Base-by-base conservation (phyloP, 2,113 vertebrate species). In the Lagopus leucura region DNA sequence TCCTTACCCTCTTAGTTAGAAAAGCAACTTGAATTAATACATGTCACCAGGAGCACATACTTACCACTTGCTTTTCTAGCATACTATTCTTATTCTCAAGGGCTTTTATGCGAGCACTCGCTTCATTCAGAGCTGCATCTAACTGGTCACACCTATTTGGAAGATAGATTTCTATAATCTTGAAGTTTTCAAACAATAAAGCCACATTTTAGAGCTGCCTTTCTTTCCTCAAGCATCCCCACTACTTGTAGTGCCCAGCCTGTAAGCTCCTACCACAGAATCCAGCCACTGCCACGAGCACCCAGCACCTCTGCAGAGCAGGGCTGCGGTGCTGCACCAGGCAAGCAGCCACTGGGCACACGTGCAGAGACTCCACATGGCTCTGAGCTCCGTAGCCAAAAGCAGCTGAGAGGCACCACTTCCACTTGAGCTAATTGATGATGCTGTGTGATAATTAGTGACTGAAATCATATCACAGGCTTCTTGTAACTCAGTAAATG, bases 51-150 rank as follows among this genome's bases (percentile, higher is more conserved):
- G 54, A 82, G 38, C 13, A 17, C 11, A 15, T 10, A 94, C 97
- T 96, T 97, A 99, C 99, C 98, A 99, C 97, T 96, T 99, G 98
- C 90, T 97, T 98, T 97, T 99, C 98, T 85, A 99, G 97, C 45
- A 97, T 86, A 63, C 95, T 96, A 93, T 99, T 99, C 89, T 98
- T 98, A 89, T 97, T 98, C 95, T 99, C 99, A 61, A 99, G 98
- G 28, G 98, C 95, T 93, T 98, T 97, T 77, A 99, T 97, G 20
- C 76, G 97, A 83, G 88, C 82, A 36, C 95, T 98, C 54, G 99
- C 98, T 91, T 99, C 98, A 43, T 94, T 98, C 77, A 99, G 94
- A 82, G 98, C 98, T 72, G 95, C 95, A 82, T 99, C 98, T 66
- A 99, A 94, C 2, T 98, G 98, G 61, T 97, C 96, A 94, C 99